Evolutionary conservation across 2,888 invertebrate genomes (phyloP), one percentile per base, ranked within the genome.

Genomic region (Xestoiulus laeticollis): DNA sequence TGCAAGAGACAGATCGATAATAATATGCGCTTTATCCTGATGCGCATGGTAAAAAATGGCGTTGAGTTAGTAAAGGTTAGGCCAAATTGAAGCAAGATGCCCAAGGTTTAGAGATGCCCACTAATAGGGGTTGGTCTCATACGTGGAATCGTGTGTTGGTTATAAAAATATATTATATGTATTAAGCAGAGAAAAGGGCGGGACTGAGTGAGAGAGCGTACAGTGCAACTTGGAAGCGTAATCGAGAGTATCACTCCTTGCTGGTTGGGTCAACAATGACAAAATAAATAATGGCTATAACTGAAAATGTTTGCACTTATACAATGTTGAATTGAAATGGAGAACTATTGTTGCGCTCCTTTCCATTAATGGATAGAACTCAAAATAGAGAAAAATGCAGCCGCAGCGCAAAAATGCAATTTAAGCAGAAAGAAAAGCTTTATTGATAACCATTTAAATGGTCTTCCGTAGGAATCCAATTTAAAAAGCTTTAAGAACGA

Each of bases 131-230:
- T 68, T 68, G 68, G 22, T 68, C 22, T 22, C n/a, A 22, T 68
- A 1, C 26, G 22, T 26, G 68, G 68, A 68, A 68, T 22, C 68
- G 68, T 68, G 68, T 68, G 68, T 26, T 68, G 68, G 68, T 68
- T 68, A 68, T 68, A 68, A 68, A 68, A 68, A 68, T 68, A 68
- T 68, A 68, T 68, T n/a, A 68, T 68, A 68, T 68, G 68, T 68
- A 68, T 68, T 68, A n/a, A 68, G 68, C 68, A 22, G 12, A 68
- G 68, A 68, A 68, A 68, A 68, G 68, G 68, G 68, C 68, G 68
- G 68, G 68, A 68, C 68, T 68, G 68, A 22, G 22, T 22, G 22
- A 68, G 68, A 68, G 68, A 68, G 68, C 68, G 68, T 68, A 68
- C 8, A 68, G 68, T 68, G n/a, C 59, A 22, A 68, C 68, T 68